Evolutionary conservation across 2,113 vertebrate genomes (phyloP).

Genomic region (Xenus cinereus): DNA sequence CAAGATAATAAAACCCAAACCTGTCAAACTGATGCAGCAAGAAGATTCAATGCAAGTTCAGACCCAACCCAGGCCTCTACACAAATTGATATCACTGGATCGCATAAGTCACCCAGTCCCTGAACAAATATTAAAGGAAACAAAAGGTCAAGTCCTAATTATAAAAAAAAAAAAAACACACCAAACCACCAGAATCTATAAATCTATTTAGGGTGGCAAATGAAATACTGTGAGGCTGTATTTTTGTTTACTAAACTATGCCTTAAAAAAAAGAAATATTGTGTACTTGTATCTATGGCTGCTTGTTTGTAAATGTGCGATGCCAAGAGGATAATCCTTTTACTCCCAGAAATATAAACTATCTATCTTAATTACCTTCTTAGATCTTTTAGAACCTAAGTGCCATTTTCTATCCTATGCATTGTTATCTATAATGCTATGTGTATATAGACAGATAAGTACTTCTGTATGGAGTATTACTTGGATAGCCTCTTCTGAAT

Average conservation of each 20-base stretch:
- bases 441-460: background rate
- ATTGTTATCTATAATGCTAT: background rate
- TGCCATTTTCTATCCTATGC: background rate
- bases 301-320: background rate
- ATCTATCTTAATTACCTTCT: background rate
- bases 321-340: background rate
- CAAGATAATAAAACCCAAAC: background rate
- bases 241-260: background rate
- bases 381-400: background rate
- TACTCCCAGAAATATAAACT: background rate
- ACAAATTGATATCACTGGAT: background rate
- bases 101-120: no score
- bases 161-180: no score
- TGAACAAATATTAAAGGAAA: background rate
- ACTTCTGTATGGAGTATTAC: background rate
- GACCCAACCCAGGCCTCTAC: background rate
- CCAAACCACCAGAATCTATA: background rate
- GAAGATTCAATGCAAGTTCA: background rate
- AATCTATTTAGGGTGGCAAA: background rate
- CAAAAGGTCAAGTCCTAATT: background rate
- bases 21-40: background rate
- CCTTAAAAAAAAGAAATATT: background rate
- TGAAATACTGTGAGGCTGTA: background rate
- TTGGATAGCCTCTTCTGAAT: background rate
- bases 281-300: rapidly evolving